phyloP scores from a whole-genome alignment of 2,797 vertebrate genomes.

The Aratinga solstitialis region DNA sequence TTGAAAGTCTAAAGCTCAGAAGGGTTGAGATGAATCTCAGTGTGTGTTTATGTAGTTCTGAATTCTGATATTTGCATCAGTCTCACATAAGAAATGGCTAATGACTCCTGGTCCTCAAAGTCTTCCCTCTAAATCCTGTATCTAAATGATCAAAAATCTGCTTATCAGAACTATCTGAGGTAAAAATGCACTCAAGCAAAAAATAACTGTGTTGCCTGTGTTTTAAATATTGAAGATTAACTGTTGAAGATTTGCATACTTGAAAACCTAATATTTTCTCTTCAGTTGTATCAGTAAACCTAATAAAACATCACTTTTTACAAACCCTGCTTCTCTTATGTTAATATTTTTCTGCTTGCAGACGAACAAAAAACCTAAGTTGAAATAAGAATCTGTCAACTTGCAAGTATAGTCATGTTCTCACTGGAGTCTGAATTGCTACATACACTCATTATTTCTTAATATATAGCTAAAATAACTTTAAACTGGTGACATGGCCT shows the following conservation, averaged over 20 bases:
- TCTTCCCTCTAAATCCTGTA: not conserved
- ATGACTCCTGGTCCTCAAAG: not conserved
- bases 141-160: not conserved
- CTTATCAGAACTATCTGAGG: not conserved
- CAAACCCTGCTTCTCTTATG: not conserved
- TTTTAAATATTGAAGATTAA: not conserved
- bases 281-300: not conserved
- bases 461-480: not conserved
- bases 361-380: not conserved
- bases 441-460: not conserved
- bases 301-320: not conserved
- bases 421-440: not conserved
- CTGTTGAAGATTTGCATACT: not conserved
- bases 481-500: not conserved
- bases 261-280: not conserved
- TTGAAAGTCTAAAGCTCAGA: not conserved
- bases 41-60: not conserved
- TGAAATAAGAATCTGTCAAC: not conserved
- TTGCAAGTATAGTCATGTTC: not conserved
- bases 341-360: not conserved
- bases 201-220: not conserved
- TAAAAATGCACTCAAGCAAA: not conserved
- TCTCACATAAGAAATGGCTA: not conserved
- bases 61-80: not conserved
- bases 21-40: not conserved